These are phyloP conservation scores for Scyliorhinus canicula DNA, from an alignment of 2,797 vertebrate genomes.

Conservation along the genomic window DNA sequence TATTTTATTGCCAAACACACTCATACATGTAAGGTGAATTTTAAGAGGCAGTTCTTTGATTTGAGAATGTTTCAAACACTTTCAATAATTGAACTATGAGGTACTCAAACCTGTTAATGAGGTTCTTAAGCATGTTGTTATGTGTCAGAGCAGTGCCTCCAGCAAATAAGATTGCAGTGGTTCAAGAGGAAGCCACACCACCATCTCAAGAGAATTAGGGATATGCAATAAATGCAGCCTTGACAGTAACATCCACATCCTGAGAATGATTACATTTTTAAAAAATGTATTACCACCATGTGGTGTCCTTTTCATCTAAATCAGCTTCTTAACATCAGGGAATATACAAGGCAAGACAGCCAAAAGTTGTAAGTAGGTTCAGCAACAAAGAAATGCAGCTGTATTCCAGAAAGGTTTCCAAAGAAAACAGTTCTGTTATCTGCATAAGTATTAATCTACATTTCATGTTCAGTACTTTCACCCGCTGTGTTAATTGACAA, in stretches of 20 bases:
- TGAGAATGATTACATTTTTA: background rate
- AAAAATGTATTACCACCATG: background rate
- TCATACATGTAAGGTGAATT: background rate
- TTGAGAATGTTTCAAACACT: background rate
- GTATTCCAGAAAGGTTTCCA: background rate
- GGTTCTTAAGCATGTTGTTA: background rate
- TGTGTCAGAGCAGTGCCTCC: background rate
- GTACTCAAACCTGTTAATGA: background rate
- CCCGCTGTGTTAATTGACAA: background rate
- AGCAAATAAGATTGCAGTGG: background rate
- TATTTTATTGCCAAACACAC: background rate
- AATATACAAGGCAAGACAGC: background rate
- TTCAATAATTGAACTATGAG: background rate
- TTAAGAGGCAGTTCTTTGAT: background rate
- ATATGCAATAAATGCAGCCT: background rate
- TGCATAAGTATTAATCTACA: background rate
- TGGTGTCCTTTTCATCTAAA: background rate
- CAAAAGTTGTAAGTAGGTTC: background rate
- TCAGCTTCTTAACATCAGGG: background rate
- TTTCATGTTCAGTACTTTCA: background rate
- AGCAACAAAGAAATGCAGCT: background rate
- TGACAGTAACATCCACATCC: background rate
- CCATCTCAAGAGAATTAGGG: background rate
- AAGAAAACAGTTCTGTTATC: background rate
- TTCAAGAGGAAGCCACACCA: background rate